Evolutionary conservation across 2,797 vertebrate genomes (phyloP).

Genomic region (Rhinoraja longicauda): DNA sequence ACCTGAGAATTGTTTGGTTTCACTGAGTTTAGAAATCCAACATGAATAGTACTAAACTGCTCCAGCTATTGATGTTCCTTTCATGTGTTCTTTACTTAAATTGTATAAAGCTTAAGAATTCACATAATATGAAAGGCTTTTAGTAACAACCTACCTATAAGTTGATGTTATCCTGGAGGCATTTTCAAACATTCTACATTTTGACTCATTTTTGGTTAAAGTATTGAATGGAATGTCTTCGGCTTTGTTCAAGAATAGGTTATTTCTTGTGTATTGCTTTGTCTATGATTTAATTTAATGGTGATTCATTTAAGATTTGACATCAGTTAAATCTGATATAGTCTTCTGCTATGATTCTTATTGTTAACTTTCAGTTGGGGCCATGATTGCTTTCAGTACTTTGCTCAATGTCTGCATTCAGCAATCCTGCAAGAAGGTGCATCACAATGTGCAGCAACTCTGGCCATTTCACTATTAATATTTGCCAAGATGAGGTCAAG

Average conservation of each 20-base stretch:
- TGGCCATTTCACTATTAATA: background rate
- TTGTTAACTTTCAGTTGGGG: background rate
- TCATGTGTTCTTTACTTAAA: background rate
- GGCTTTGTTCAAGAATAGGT: background rate
- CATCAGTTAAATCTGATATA: background rate
- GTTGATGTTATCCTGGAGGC: background rate
- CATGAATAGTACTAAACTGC: background rate
- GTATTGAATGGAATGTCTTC: background rate
- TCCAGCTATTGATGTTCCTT: background rate
- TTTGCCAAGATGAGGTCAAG: background rate
- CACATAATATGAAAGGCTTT: background rate
- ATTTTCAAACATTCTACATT: background rate
- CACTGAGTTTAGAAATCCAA: background rate
- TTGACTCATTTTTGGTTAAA: background rate
- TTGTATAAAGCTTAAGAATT: background rate
- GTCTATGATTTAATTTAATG: background rate
- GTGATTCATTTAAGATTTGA: background rate
- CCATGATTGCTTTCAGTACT: background rate
- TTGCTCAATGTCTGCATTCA: background rate
- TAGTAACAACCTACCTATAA: background rate
- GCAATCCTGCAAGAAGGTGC: background rate
- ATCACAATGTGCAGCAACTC: background rate
- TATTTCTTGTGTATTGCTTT: background rate
- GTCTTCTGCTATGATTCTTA: background rate
- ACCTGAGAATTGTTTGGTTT: background rate